These are phyloP conservation scores for Pissodes strobi DNA, from an alignment of 1,140 invertebrate genomes.

Conservation along the genomic window DNA sequence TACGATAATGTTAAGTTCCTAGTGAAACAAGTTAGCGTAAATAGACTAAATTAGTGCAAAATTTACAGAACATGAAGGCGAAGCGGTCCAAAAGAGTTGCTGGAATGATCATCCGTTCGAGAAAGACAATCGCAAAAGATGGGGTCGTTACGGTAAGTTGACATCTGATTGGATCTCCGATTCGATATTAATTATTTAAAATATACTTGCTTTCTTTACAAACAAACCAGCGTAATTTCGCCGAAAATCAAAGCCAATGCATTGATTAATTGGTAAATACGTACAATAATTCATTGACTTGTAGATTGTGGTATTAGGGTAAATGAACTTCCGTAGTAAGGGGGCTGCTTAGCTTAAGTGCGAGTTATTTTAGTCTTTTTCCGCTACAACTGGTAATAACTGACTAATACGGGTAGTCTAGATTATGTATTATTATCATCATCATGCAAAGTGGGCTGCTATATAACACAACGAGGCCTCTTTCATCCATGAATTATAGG, in stretches of 20 bases:
- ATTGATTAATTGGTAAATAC: constrained; percentile 3
- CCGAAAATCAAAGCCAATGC: background rate
- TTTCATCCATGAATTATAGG: too few relatives aligned
- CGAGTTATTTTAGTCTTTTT: too few relatives aligned
- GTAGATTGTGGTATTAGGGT: too few relatives aligned
- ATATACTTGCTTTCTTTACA: constrained; percentile 14
- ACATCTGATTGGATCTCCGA: constrained; percentile 16
- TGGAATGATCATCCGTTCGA: constrained; percentile 72
- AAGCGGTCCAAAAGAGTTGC: constrained; percentile 54
- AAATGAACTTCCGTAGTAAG: too few relatives aligned
- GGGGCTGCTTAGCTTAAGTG: too few relatives aligned
- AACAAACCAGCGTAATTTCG: background rate
- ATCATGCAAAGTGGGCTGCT: too few relatives aligned
- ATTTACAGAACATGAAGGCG: constrained; percentile 43
- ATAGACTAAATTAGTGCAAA: constrained; percentile 15
- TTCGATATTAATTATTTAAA: background rate
- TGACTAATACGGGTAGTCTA: too few relatives aligned
- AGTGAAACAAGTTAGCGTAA: constrained; percentile 18
- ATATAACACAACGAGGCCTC: too few relatives aligned
- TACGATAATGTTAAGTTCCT: constrained; percentile 18
- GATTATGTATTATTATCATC: too few relatives aligned
- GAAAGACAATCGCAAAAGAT: constrained; percentile 74
- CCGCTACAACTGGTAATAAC: too few relatives aligned
- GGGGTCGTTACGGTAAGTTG: constrained; percentile 71
- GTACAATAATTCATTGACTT: too few relatives aligned